Conservation (phyloP, 2,797 vertebrate genomes). For the Yasuhikotakia modesta region DNA sequence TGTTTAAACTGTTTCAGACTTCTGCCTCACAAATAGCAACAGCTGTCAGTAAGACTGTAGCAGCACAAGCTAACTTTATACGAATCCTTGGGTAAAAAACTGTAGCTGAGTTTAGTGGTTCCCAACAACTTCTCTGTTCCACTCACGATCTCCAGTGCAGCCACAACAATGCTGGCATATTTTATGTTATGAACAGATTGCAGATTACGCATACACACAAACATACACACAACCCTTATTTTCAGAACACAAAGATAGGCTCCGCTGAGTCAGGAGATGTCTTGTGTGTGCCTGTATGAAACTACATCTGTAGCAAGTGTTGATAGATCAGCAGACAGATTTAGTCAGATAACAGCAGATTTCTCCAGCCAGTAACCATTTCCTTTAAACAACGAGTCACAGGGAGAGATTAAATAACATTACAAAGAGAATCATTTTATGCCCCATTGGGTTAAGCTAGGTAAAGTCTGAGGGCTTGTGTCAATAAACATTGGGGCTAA, state of each 20-base stretch:
- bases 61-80: background rate
- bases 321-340: slow-evolving; percentile 49
- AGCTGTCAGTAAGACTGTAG: background rate
- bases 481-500: slow-evolving; percentile 27
- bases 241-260: slow-evolving; percentile 45
- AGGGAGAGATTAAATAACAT: slow-evolving; percentile 46
- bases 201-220: slow-evolving; percentile 42
- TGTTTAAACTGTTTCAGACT: background rate
- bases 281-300: slow-evolving; percentile 56
- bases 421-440: slow-evolving; percentile 47
- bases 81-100: background rate
- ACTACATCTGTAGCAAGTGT: slow-evolving; percentile 35
- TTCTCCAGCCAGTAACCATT: slow-evolving; percentile 27
- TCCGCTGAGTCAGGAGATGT: slow-evolving; percentile 47
- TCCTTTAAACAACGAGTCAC: slow-evolving; percentile 44
- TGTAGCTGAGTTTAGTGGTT: background rate
- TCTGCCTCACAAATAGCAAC: background rate
- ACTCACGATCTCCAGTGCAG: slow-evolving; percentile 35
- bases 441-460: slow-evolving; percentile 34
- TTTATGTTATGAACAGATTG: slow-evolving; percentile 45
- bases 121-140: background rate
- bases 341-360: slow-evolving; percentile 41
- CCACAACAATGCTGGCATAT: slow-evolving; percentile 54
- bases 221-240: slow-evolving; percentile 57
- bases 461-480: background rate